Base-by-base conservation (phyloP, 2,113 vertebrate species). In the Cebidichthys violaceus region DNA sequence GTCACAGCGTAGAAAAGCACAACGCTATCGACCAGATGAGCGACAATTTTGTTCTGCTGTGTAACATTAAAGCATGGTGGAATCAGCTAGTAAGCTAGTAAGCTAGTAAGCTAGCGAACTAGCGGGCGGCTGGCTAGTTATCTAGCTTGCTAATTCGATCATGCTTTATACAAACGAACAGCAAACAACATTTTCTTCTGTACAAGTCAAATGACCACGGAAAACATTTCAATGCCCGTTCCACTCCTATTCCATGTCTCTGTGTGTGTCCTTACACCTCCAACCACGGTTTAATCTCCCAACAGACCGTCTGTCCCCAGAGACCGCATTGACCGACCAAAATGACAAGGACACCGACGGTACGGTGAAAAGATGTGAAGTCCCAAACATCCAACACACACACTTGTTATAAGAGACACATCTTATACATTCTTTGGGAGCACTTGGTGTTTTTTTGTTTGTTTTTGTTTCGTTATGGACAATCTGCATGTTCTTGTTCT, bases 231-330 rank as follows among this genome's bases (percentile, higher is more conserved):
- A 52, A 52, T 20, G 18, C 18, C 47, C 9, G 14, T 15, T 17
- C 14, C 43, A 45, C 15, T 45, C 4, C 43, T 13, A 22, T 52
- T 52, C 47, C 22, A 1, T 39, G 17, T n/a, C 8, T n/a, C 8
- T 60, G 43, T 29, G 35, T 79, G 27, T 57, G n/a, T 41, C 13
- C 6, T 43, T 0, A 8, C 9, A 45, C 22, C 39, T 62, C 62
- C 22, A 47, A 24, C 43, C 8, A 41, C 55, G 31, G 39, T 77
- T 76, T 67, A 70, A 82, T 82, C 70, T 39, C 43, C 39, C 8
- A 78, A 74, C 31, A 74, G 27, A 60, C 43, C 54, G 72, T 79
- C 54, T 68, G 45, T 45, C 45, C 41, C 50, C n/a, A 41, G 64
- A 47, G 57, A 29, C 55, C 62, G 18, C 27, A 17, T 1, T 17